Conservation (phyloP, 2,797 vertebrate species). For the Oryzias dopingdopingensis region DNA sequence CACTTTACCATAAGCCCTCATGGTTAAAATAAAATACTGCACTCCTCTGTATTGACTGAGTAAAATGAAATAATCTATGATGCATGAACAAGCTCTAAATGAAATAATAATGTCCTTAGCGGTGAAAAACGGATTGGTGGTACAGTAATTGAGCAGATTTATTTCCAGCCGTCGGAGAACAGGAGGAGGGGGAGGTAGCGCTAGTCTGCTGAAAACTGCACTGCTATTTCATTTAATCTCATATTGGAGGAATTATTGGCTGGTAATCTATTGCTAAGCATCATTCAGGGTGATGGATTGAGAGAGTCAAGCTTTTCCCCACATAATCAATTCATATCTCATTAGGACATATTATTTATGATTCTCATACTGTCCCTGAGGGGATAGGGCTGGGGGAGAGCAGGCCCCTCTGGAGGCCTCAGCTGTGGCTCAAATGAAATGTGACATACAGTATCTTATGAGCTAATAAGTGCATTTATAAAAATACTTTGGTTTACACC, state of each 20-base stretch:
- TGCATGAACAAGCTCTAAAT: conserved; percentile 95
- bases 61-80: conserved; percentile 96
- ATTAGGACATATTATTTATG: conserved; percentile 97
- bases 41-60: conserved; percentile 93
- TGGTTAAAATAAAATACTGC: conserved; percentile 86
- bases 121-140: conserved; percentile 91
- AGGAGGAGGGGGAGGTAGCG: conserved; percentile 55
- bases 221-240: conserved; percentile 97
- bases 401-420: conserved; percentile 76
- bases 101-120: conserved; percentile 99
- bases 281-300: conserved; percentile 96
- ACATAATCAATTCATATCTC: conserved; percentile 97
- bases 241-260: conserved; percentile 91
- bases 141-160: conserved; percentile 96
- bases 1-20: conserved; percentile 76
- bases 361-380: conserved; percentile 88
- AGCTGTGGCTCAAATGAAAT: conserved; percentile 95
- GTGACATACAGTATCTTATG: conserved; percentile 98
- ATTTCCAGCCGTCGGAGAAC: conserved; percentile 84
- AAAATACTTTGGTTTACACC: conserved; percentile 88
- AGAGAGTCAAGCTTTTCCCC: conserved; percentile 87
- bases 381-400: conserved; percentile 60
- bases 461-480: conserved; percentile 97
- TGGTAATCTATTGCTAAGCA: conserved; percentile 96
- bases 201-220: conserved; percentile 86